phyloP scores from a whole-genome alignment of 2,888 invertebrate species.

The Candidula unifasciata region DNA sequence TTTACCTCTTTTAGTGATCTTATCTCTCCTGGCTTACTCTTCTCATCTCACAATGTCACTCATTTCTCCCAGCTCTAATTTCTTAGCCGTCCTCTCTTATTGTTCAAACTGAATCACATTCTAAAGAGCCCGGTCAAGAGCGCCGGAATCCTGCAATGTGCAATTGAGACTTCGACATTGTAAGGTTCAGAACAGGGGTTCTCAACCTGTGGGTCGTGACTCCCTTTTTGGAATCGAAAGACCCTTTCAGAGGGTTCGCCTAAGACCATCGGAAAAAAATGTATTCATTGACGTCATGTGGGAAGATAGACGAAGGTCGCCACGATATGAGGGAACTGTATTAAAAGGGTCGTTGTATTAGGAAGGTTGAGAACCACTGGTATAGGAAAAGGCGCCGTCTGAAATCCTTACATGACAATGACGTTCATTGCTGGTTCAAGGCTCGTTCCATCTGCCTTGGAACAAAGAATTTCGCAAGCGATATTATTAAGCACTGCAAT shows the following conservation, averaged over 20 bases:
- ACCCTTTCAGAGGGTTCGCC: too few relatives aligned
- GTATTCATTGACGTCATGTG: too few relatives aligned
- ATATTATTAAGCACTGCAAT: background rate
- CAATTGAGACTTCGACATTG: slow-evolving; percentile 17
- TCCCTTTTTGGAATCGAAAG: too few relatives aligned
- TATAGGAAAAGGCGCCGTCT: too few relatives aligned
- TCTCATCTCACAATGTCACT: background rate
- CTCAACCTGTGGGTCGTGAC: too few relatives aligned
- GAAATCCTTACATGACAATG: background rate
- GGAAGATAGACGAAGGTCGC: too few relatives aligned
- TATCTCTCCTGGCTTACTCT: background rate
- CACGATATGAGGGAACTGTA: too few relatives aligned
- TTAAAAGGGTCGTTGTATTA: too few relatives aligned
- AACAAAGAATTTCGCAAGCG: background rate
- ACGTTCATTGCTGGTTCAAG: too few relatives aligned
- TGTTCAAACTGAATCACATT: background rate
- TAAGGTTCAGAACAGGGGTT: slow-evolving; percentile 1
- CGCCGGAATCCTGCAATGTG: slow-evolving; percentile 25
- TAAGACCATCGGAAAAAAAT: too few relatives aligned
- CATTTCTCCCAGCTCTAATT: slow-evolving; percentile 7
- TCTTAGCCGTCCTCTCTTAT: background rate
- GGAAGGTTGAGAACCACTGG: too few relatives aligned
- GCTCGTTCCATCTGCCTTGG: background rate
- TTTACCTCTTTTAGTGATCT: too few relatives aligned
- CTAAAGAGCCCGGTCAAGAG: slow-evolving; percentile 21